Base-by-base conservation (phyloP, 1,140 invertebrate species). In the Conopomorpha cramerella region DNA sequence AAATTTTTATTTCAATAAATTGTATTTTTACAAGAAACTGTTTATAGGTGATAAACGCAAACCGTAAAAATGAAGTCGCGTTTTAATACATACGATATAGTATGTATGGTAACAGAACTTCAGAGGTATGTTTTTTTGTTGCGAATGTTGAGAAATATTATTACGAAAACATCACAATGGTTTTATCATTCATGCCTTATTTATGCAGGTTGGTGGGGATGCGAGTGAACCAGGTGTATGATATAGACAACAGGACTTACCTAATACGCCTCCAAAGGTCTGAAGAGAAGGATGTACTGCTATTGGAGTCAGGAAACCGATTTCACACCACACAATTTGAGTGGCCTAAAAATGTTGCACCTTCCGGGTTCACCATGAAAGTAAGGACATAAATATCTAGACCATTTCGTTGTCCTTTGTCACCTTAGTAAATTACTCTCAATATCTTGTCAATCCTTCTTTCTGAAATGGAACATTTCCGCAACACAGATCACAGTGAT, bases 361-460 rank as follows among this genome's bases (percentile, higher is more conserved):
- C 96, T 1, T 97, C 94, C 10, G 93, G 95, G 1, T 99, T 99
- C 66, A 91, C 92, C 37, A 99, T 99, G 96, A 99, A 99, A 83
- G 90, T 92, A 46, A 42, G 23, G 19, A 23, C n/a, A n/a, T n/a
- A n/a, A n/a, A n/a, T n/a, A n/a, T n/a, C n/a, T n/a, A n/a, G n/a
- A n/a, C n/a, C n/a, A n/a, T n/a, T n/a, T n/a, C n/a, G n/a, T n/a
- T n/a, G n/a, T n/a, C n/a, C n/a, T n/a, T n/a, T n/a, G n/a, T n/a
- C n/a, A n/a, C n/a, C n/a, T n/a, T n/a, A n/a, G n/a, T n/a, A n/a
- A n/a, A n/a, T n/a, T n/a, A n/a, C n/a, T n/a, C n/a, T n/a, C n/a
- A n/a, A n/a, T n/a, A n/a, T n/a, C n/a, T n/a, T n/a, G n/a, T n/a
- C n/a, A n/a, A n/a, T n/a, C n/a, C n/a, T n/a, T n/a, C n/a, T n/a